These are phyloP conservation scores for Cephalopterus ornatus DNA, from an alignment of 2,113 vertebrate genomes.

Conservation along the genomic window DNA sequence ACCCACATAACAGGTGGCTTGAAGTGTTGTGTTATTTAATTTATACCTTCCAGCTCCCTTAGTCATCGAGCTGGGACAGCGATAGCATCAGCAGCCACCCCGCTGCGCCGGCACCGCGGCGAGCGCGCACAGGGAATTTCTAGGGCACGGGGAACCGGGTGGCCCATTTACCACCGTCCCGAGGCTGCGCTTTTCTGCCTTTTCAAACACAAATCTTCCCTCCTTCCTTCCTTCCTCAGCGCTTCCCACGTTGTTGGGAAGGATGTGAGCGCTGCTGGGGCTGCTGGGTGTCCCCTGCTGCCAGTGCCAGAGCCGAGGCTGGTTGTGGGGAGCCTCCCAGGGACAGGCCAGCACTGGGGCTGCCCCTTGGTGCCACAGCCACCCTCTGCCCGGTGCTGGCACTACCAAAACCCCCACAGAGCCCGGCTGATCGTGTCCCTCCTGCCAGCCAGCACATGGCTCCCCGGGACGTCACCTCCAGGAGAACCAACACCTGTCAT, in stretches of 20 bases:
- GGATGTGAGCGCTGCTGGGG: fast-evolving
- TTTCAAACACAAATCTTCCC: not conserved
- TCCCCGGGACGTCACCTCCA: fast-evolving
- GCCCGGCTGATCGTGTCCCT: fast-evolving
- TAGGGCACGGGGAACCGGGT: not conserved
- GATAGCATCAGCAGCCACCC: constrained; percentile 26
- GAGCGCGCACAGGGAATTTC: not conserved
- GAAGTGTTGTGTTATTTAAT: not conserved
- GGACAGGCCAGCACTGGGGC: not conserved
- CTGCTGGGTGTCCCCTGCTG: not conserved
- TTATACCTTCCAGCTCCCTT: constrained; percentile 38
- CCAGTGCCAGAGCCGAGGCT: fast-evolving
- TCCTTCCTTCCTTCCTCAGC: not conserved
- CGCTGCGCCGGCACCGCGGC: not conserved
- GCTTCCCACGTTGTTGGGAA: fast-evolving
- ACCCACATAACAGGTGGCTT: constrained; percentile 43
- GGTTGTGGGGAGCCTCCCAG: not conserved
- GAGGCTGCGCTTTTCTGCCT: not conserved
- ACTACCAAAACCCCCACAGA: fast-evolving
- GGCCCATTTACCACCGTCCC: not conserved
- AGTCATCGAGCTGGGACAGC: constrained; percentile 12
- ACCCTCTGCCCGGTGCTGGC: fast-evolving
- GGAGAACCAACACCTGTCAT: fast-evolving
- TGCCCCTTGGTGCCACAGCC: not conserved
- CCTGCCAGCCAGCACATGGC: not conserved